Conservation (phyloP, 1,140 invertebrate genomes). For the Idris sp. region DNA sequence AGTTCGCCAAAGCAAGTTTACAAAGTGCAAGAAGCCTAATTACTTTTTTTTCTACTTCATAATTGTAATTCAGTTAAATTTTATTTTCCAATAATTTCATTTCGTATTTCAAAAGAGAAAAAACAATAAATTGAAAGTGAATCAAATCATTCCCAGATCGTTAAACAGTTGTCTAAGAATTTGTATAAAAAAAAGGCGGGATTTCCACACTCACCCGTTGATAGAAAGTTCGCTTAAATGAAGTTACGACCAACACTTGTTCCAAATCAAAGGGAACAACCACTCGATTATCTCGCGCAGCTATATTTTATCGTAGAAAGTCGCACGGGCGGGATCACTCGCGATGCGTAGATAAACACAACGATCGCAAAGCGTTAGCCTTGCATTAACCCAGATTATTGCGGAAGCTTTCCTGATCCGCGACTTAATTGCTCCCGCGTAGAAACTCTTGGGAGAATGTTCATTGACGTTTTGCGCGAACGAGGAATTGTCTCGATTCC, state of each 20-base stretch:
- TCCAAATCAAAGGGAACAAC: background rate
- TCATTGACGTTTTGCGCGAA: slow-evolving; percentile 52
- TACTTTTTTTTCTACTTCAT: no score
- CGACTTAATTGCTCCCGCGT: slow-evolving; percentile 49
- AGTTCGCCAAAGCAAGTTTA: no score
- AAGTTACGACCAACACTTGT: slow-evolving; percentile 20
- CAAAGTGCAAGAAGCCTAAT: no score
- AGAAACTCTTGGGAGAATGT: slow-evolving; percentile 61
- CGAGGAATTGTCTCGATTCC: slow-evolving; percentile 39
- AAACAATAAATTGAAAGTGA: no score
- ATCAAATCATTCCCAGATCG: no score
- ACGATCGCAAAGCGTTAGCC: slow-evolving; percentile 47
- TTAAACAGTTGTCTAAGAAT: no score
- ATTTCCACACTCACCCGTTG: no score
- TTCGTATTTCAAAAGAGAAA: no score
- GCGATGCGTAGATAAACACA: slow-evolving; percentile 33
- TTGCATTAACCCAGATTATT: slow-evolving; percentile 60
- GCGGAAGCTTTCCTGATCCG: slow-evolving; percentile 58
- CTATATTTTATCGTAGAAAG: slow-evolving; percentile 44
- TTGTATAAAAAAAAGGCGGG: no score
- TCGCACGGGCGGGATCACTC: slow-evolving; percentile 6
- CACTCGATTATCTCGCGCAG: slow-evolving; percentile 11
- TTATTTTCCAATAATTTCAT: no score
- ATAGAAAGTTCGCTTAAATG: background rate
- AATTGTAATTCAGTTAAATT: no score